Evolutionary conservation across 23 tunicate genomes (phyloP), one percentile per base, ranked within the genome.

Genomic region (Diplosoma virens): DNA sequence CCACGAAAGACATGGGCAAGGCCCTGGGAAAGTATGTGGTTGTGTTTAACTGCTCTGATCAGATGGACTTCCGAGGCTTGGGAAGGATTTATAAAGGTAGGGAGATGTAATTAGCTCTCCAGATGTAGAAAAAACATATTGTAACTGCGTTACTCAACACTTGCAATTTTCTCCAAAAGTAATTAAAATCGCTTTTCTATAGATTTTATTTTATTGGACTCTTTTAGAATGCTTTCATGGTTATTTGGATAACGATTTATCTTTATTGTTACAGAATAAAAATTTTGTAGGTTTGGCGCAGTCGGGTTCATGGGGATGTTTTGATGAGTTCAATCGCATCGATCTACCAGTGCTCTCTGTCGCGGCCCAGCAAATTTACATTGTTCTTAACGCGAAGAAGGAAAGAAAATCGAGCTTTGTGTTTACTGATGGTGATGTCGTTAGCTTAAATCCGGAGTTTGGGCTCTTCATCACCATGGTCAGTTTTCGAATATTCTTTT

Each of bases 251-350:
- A 20, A 7, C 7, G 23, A 14, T 29, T 31, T 30, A 11, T 25
- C 17, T 6, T 18, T 11, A n/a, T n/a, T n/a, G n/a, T n/a, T n/a
- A n/a, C n/a, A n/a, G 5, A 17, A 23, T n/a, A n/a, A n/a, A n/a
- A n/a, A 58, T 37, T 34, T 37, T 30, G 0, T 33, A 92, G 97
- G 99, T 54, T 79, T 94, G 33, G 99, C 99, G 0, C 99, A 94
- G 82, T 94, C 99, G 59, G 99, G 99, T 16, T 94, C 99, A 2
- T 94, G 99, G 99, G 99, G 99, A 34, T 94, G 99, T 71, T 94
- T 94, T 55, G 99, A 94, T 73, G 99, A 94, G 72, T 94, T 94
- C 83, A 94, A 94, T 63, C 90, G 99, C 11, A 94, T 94, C 79
- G 99, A 94, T 55, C 84, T 94, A 5, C 99, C 99, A 3, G 99